Conservation (phyloP, 2,888 invertebrate genomes). For the Monoplex corrugatus region DNA sequence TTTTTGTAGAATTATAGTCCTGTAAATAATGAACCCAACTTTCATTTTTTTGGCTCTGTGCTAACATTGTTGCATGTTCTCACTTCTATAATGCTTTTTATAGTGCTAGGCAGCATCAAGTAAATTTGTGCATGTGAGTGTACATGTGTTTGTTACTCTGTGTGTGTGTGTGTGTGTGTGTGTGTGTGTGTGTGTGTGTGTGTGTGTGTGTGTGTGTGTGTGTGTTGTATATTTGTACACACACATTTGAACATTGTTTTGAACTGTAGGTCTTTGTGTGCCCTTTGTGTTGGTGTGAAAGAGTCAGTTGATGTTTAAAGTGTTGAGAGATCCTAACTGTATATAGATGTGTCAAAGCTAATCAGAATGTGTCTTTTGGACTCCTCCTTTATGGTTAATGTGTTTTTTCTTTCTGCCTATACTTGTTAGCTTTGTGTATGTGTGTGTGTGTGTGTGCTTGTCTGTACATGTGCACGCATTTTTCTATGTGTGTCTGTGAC, state of each 20-base stretch:
- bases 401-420: too few relatives aligned
- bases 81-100: neutral
- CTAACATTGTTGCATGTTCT: neutral
- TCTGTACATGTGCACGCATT: neutral
- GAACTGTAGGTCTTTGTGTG: too few relatives aligned
- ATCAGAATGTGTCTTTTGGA: too few relatives aligned
- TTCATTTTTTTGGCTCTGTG: neutral
- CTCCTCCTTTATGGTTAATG: too few relatives aligned
- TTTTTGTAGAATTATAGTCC: neutral
- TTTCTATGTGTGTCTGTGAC: neutral
- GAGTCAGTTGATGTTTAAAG: too few relatives aligned
- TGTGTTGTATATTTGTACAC: neutral
- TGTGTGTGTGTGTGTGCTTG: neutral
- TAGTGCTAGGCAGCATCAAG: conserved; percentile 10
- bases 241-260: too few relatives aligned
- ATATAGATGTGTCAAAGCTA: too few relatives aligned
- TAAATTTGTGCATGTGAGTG: neutral
- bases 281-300: too few relatives aligned
- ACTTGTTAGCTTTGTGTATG: neutral
- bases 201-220: conserved; percentile 9
- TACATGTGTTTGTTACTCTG: neutral
- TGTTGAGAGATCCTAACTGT: too few relatives aligned
- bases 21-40: neutral
- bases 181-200: neutral
- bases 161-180: too few relatives aligned